These are phyloP conservation scores for Orchesella flavescens DNA, from an alignment of 2,888 invertebrate genomes.

Conservation along the genomic window DNA sequence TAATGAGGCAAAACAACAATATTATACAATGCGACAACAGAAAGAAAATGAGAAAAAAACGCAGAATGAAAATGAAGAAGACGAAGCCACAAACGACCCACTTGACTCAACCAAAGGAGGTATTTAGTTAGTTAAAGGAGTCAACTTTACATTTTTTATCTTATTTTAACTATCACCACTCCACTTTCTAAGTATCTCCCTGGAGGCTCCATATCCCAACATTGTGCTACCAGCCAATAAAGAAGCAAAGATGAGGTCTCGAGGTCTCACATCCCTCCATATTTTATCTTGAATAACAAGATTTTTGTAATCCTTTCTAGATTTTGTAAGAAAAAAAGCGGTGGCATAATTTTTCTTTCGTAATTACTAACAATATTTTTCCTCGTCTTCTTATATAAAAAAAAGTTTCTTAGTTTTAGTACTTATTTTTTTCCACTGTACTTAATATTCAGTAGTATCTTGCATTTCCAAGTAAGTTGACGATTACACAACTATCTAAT, in stretches of 20 bases:
- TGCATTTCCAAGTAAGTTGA: conserved; percentile 20
- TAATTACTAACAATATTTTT: not conserved
- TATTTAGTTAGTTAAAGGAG: conserved; percentile 34
- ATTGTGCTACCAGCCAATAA: conserved; percentile 9
- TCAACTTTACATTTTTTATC: conserved; percentile 34
- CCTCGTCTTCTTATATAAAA: not conserved
- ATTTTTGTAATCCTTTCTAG: not conserved
- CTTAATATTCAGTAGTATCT: not conserved
- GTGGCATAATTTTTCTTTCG: not conserved
- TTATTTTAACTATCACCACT: conserved; percentile 22
- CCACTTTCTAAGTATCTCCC: conserved; percentile 30
- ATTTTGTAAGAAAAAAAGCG: not conserved
- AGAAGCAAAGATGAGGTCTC: not conserved
- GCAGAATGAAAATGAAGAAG: conserved; percentile 20
- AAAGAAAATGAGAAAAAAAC: not conserved
- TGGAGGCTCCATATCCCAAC: conserved; percentile 22
- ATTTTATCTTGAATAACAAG: not conserved
- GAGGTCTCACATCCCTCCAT: not conserved
- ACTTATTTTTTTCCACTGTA: not conserved
- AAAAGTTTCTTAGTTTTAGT: not conserved
- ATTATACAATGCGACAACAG: conserved; percentile 7
- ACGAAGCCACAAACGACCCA: conserved; percentile 54
- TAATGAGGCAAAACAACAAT: not conserved
- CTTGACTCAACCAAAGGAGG: conserved; percentile 40
- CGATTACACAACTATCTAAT: conserved; percentile 47